Base-by-base conservation (phyloP, 1,140 invertebrate species). In the Zaprionus nigranus region DNA sequence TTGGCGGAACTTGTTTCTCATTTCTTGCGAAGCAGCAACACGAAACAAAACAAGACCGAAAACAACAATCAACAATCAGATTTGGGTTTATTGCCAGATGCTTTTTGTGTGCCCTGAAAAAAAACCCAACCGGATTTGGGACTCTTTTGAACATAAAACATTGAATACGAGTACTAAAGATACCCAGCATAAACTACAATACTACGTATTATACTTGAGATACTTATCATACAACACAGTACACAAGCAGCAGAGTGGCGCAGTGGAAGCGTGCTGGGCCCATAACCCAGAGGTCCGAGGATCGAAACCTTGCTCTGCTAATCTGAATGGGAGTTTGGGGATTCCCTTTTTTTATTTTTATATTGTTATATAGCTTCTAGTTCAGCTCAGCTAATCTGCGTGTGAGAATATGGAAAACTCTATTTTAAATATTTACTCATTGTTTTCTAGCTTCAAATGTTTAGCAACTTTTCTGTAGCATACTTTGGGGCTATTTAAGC, bases 241-340 rank as follows among this genome's bases (percentile, higher is more conserved):
- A 11, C 2, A 34, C 49, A 51, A 43, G 11, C 61, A 96, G 96
- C 97, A 98, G 97, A 97, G 97, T 98, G 97, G 97, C 97, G 97
- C 97, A 98, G 97, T 96, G 97, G 97, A 97, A 98, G 96, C 97
- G 97, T 97, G 97, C 97, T 98, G 97, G 97, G 97, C 97, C 96
- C 97, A 98, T 98, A 98, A 98, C 97, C 97, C 97, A 98, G 97
- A 98, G 97, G 97, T 98, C 96, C 96, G 96, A 97, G 95, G 96
- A 97, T 97, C 96, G 96, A 97, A 97, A 97, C 96, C 95, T 97
- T 96, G 96, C 95, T 97, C 96, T 97, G 96, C 96, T 97, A 75
- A 3, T 36, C 4, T 5, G 3, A 96, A 76, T 26, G 22, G 30
- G 9, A 34, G 0, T 34, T 11, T 34, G 30, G 9, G 9, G 0